Base-by-base conservation (phyloP, 2,888 invertebrate species). In the Acronicta alni region DNA sequence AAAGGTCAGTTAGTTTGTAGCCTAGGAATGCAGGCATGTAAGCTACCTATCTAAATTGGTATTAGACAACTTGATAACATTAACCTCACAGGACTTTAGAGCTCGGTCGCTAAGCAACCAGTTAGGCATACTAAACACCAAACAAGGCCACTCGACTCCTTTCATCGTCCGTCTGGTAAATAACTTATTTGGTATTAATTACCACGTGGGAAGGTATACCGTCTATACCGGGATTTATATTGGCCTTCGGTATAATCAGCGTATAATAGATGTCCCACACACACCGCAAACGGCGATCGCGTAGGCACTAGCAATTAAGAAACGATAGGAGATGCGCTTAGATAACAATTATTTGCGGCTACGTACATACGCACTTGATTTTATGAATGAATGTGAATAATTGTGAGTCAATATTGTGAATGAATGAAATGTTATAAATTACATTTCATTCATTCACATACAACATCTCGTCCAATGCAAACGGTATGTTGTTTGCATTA, bases 111-210 rank as follows among this genome's bases (percentile, higher is more conserved):
- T 56, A 38, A 56, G 54, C 30, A 54, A 63, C 57, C 52, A 52
- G 44, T 57, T 55, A 0, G 14, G 51, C 41, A 49, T 59, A 46
- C 39, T 57, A 54, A 64, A 57, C 57, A 45, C 53, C 42, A 30
- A 51, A 58, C 64, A 66, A 72, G 67, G 70, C 62, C 42, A 42
- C 38, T 51, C 26, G 41, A 55, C 58, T 58, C 64, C 76, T 73
- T 73, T 73, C 73, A 67, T 75, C 56, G 49, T 1, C 53, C 49
- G 58, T 56, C 48, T 56, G 32, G 44, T 70, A 75, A 71, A 72
- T 68, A 30, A 61, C 77, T 58, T 82, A 81, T 87, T 81, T 84
- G 85, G 87, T 68, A 75, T 85, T 89, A 87, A 89, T 90, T 85
- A 79, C 62, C 32, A 82, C 82, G 91, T 91, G 86, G 91, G 91